Evolutionary conservation across 2,113 vertebrate species (phyloP).

Genomic region (Eclectus roratus): DNA sequence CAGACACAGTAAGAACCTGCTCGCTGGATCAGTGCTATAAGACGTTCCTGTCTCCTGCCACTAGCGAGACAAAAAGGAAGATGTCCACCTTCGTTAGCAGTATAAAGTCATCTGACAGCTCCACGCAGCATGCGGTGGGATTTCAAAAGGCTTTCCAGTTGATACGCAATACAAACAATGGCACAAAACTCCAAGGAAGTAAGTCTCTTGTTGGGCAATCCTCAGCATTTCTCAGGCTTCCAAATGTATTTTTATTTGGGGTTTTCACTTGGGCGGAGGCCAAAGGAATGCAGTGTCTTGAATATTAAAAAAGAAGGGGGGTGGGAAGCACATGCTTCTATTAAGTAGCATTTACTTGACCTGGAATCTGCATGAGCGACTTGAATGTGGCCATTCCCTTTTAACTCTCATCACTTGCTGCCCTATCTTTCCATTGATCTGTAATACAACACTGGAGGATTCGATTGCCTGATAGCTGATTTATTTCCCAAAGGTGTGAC

Average conservation of each 20-base stretch:
- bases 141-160: slow-evolving; percentile 97
- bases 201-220: slow-evolving; percentile 51
- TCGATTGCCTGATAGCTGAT: background rate
- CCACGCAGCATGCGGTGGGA: slow-evolving; percentile 89
- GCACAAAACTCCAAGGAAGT: slow-evolving; percentile 86
- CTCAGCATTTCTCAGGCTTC: background rate
- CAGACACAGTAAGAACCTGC: slow-evolving; percentile 90
- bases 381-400: background rate
- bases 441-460: background rate
- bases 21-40: slow-evolving; percentile 97
- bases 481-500: background rate
- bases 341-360: background rate
- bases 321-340: too few relatives aligned
- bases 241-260: background rate
- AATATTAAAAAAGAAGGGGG: background rate
- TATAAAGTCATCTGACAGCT: slow-evolving; percentile 87
- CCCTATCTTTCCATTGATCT: background rate
- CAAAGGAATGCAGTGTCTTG: background rate
- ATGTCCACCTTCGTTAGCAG: slow-evolving; percentile 93
- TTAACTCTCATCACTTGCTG: background rate
- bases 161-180: slow-evolving; percentile 88
- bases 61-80: slow-evolving; percentile 96
- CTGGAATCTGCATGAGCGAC: background rate
- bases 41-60: slow-evolving; percentile 93
- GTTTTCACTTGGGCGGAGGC: background rate